Base-by-base conservation (phyloP, 2,888 invertebrate species). In the Mycogona germanica region DNA sequence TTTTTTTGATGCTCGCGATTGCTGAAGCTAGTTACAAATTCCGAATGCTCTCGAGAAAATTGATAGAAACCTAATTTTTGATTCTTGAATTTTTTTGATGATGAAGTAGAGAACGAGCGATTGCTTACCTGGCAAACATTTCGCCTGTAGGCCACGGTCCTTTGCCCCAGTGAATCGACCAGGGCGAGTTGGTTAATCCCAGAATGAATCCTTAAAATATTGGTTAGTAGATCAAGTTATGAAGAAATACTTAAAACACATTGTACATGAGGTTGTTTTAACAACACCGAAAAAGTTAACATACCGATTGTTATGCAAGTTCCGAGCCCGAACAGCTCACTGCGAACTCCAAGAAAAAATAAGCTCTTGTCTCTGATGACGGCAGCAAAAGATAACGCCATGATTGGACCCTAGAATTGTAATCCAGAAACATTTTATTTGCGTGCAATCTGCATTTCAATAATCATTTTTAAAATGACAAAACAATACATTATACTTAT, bases 291-390 rank as follows among this genome's bases (percentile, higher is more conserved):
- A 6, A 45, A 45, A n/a, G 23, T 45, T 45, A 35, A 58, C 63
- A 59, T 60, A 70, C 71, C 85, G 55, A 81, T 77, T 5, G 78
- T 58, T 2, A 83, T 71, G 41, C 82, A 81, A 19, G 83, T 65
- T 47, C 76, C 70, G 38, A 86, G 72, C 0, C 84, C 84, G 47
- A 82, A 68, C 6, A 82, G 62, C 64, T 83, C 84, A 59, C 81
- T 80, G 30, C 73, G 70, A 26, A 84, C 68, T 0, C 85, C 85
- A 61, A 80, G 73, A 47, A 72, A 75, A 58, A 78, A 75, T 6
- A 86, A 70, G 0, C 76, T 72, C 25, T 72, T 69, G 65, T 84
- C 82, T 7, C 29, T 47, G 47, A 53, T 48, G 7, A 53, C 47
- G 21, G 28, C 26, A 30, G 47, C 53, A 38, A 53, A 53, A 26